Percentiles rank a stretch among this genome's conserved stretches.
phyloP scores from a whole-genome alignment of 2,113 vertebrate species.

The Gobio gobio region DNA sequence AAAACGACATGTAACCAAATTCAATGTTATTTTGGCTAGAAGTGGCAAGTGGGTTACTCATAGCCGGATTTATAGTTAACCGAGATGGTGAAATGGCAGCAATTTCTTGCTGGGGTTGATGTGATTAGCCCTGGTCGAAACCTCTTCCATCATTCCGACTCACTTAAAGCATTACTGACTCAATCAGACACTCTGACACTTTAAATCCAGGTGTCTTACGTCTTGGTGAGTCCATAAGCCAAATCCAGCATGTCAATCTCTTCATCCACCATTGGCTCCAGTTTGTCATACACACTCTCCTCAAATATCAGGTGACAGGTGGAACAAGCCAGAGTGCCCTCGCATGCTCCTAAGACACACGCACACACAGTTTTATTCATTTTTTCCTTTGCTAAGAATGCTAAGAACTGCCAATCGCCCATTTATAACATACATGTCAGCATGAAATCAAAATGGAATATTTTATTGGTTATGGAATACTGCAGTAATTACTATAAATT shows the following conservation, averaged over 20 bases:
- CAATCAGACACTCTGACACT: background rate
- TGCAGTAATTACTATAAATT: too few relatives aligned
- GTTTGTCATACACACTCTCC: slow-evolving; percentile 67
- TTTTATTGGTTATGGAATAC: too few relatives aligned
- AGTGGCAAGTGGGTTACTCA: too few relatives aligned
- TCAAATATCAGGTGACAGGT: slow-evolving; percentile 84
- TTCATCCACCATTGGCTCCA: slow-evolving; percentile 72
- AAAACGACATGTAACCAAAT: too few relatives aligned
- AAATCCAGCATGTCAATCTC: slow-evolving; percentile 82
- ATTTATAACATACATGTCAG: too few relatives aligned
- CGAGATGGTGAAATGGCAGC: too few relatives aligned
- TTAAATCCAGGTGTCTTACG: slow-evolving; percentile 64
- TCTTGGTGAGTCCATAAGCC: slow-evolving; percentile 77
- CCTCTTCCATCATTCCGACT: too few relatives aligned
- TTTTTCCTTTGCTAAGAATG: background rate
- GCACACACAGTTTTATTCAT: background rate
- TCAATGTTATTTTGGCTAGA: too few relatives aligned
- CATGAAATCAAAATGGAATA: too few relatives aligned
- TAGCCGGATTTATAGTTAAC: too few relatives aligned
- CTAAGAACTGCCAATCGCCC: background rate
- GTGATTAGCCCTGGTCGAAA: background rate
- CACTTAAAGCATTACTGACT: background rate
- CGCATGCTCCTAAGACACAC: slow-evolving; percentile 73
- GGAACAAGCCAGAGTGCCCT: slow-evolving; percentile 79
- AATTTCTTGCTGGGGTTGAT: background rate